Evolutionary conservation across 2,113 vertebrate species (phyloP).

Genomic region (Paralichthys olivaceus): DNA sequence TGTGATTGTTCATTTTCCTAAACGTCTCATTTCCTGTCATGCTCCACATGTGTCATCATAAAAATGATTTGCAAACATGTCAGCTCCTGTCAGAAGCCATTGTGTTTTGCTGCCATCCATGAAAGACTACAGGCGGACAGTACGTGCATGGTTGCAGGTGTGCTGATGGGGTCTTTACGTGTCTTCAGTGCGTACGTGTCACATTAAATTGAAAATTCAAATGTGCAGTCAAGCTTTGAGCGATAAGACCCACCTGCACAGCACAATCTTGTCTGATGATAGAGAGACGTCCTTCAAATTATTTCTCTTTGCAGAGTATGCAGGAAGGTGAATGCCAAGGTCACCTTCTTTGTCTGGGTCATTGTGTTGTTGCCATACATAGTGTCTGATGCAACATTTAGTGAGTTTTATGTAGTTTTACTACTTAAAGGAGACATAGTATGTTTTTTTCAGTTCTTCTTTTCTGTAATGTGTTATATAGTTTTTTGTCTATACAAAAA

Average conservation of each 20-base stretch:
- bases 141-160: constrained; percentile 28
- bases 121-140: constrained; percentile 15
- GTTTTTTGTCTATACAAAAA: too few relatives aligned
- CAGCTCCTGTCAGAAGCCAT: constrained; percentile 35
- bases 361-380: neutral
- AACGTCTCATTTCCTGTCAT: constrained; percentile 4
- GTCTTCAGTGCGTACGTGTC: constrained; percentile 14
- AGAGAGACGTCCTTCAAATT: neutral
- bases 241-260: constrained; percentile 26
- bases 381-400: neutral
- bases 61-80: constrained; percentile 45
- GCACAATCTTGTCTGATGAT: constrained; percentile 12
- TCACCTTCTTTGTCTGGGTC: neutral
- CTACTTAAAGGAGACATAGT: neutral
- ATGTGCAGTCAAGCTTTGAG: constrained; percentile 24
- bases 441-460: too few relatives aligned
- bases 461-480: too few relatives aligned
- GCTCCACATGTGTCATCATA: constrained; percentile 25
- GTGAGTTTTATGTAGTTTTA: neutral
- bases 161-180: constrained; percentile 5
- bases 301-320: neutral
- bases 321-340: neutral
- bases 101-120: constrained; percentile 40
- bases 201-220: constrained; percentile 25
- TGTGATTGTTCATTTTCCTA: neutral